phyloP scores from a whole-genome alignment of 2,113 vertebrate species.

The Ibidorhyncha struthersii region DNA sequence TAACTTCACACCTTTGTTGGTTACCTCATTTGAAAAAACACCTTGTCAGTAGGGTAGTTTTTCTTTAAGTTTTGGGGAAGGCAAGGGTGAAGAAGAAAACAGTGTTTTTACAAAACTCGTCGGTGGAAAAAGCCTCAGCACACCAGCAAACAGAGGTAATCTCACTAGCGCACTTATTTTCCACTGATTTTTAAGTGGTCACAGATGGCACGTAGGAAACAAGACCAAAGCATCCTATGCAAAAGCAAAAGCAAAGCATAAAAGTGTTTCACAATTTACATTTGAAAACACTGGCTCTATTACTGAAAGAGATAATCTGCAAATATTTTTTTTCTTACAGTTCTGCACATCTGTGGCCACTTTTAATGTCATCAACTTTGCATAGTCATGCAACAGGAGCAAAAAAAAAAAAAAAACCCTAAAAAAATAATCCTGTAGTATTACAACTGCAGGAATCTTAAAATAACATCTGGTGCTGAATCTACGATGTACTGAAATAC shows the following conservation, averaged over 20 bases:
- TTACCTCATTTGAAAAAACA: constrained; percentile 71
- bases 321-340: constrained; percentile 52
- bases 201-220: constrained; percentile 56
- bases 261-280: constrained; percentile 38
- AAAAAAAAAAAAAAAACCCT: constrained; percentile 48
- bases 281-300: constrained; percentile 72
- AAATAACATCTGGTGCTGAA: constrained; percentile 91
- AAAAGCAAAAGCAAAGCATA: constrained; percentile 49
- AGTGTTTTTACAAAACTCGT: constrained; percentile 20
- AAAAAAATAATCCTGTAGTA: constrained; percentile 69
- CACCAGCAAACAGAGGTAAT: constrained; percentile 72
- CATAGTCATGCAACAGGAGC: constrained; percentile 74
- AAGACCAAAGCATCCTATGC: constrained; percentile 82
- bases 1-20: constrained; percentile 70
- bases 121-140: constrained; percentile 57
- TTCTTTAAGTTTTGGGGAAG: neutral
- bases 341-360: constrained; percentile 77
- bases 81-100: constrained; percentile 28
- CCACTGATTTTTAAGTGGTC: constrained; percentile 61
- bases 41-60: neutral
- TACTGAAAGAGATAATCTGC: constrained; percentile 58
- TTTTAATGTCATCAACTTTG: constrained; percentile 77
- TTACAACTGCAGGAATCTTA: constrained; percentile 75
- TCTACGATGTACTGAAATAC: constrained; percentile 84
- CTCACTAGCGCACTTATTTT: constrained; percentile 59